phyloP scores from a whole-genome alignment of 2,113 vertebrate genomes.

The Coturnix japonica region DNA sequence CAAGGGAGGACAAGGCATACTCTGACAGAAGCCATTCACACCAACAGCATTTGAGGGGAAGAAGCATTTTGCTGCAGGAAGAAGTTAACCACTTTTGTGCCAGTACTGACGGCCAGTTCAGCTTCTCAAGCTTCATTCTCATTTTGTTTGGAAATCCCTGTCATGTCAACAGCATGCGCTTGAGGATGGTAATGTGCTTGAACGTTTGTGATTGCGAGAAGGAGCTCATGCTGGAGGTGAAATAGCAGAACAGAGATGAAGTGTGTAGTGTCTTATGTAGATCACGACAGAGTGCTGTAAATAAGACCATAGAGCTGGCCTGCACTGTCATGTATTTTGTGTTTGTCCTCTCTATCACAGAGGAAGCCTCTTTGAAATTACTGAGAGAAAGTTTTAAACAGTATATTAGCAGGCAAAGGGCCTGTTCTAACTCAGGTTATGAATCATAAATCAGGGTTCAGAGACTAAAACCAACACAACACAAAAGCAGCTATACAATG shows the following conservation, averaged over 20 bases:
- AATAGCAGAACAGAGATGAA: background rate
- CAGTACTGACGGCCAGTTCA: background rate
- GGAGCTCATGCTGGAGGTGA: background rate
- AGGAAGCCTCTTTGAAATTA: conserved; percentile 7
- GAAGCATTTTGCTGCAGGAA: background rate
- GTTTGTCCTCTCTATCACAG: background rate
- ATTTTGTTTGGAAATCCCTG: background rate
- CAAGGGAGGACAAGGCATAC: background rate
- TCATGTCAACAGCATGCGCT: background rate
- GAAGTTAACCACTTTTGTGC: background rate
- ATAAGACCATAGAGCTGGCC: background rate
- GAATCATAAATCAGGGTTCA: background rate
- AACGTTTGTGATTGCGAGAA: background rate
- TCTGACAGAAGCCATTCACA: background rate
- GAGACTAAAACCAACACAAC: background rate
- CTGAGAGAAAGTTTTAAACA: background rate
- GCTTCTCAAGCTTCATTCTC: background rate
- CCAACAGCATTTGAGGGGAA: background rate
- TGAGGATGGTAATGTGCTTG: background rate
- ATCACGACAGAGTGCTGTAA: background rate
- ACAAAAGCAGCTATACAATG: background rate
- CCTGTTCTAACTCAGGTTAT: background rate
- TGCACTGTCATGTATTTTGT: background rate
- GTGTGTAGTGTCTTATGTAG: background rate
- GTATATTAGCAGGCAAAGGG: background rate